These are phyloP conservation scores for Liolophura sinensis DNA, from an alignment of 1,140 invertebrate genomes.

Conservation along the genomic window DNA sequence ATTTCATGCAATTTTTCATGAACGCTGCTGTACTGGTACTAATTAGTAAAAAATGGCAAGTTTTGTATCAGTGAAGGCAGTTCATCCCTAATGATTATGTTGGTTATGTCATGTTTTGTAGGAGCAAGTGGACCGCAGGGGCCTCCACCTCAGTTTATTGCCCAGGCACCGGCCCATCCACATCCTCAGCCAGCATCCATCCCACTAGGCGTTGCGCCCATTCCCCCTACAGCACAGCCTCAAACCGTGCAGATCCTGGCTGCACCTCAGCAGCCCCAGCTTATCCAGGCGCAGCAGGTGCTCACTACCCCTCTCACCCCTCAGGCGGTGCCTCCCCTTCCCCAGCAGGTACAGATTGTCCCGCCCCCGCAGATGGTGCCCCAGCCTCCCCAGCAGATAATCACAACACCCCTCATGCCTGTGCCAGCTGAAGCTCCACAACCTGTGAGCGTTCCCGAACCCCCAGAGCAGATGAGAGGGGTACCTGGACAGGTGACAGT, in stretches of 20 bases:
- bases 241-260: constrained; percentile 3
- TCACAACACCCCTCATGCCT: no score
- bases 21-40: no score
- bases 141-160: neutral
- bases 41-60: no score
- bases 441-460: no score
- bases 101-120: neutral
- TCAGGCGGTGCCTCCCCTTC: constrained; percentile 5
- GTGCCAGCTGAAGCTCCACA: no score
- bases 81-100: neutral
- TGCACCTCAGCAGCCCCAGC: neutral
- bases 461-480: no score
- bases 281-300: constrained; percentile 8
- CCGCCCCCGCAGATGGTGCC: constrained; percentile 6
- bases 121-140: neutral
- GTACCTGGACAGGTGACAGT: no score
- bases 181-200: neutral
- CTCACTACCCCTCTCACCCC: neutral
- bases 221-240: constrained; percentile 1
- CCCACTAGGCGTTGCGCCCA: neutral
- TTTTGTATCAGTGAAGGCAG: no score
- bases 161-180: neutral
- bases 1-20: no score
- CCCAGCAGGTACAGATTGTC: constrained; percentile 1
- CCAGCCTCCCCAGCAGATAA: neutral